Evolutionary conservation across 2,888 invertebrate genomes (phyloP).

Genomic region (Vannuccia rotundouncinata): DNA sequence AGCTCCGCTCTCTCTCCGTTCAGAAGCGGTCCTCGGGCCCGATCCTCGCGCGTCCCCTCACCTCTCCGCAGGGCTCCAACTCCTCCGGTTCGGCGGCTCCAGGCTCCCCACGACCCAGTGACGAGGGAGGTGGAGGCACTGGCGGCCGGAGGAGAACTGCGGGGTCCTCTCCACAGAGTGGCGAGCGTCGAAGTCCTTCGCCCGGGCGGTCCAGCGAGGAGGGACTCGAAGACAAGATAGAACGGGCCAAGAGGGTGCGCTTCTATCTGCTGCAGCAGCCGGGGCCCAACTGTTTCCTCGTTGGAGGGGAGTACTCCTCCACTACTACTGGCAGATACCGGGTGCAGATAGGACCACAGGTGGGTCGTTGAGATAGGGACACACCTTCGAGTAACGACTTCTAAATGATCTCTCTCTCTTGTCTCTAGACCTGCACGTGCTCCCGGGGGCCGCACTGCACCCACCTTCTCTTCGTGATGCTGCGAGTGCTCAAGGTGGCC

Average conservation of each 20-base stretch:
- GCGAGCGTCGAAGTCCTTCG: not conserved
- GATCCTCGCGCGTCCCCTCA: not conserved
- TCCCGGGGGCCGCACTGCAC: conserved; percentile 57
- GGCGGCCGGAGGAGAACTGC: not conserved
- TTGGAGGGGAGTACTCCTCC: conserved; percentile 51
- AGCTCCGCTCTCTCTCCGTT: not conserved
- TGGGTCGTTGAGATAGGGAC: conserved; percentile 43
- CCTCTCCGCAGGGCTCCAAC: not conserved
- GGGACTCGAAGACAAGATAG: conserved; percentile 1
- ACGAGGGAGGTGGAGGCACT: too few species aligned
- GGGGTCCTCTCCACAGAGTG: not conserved
- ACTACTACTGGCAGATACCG: conserved; percentile 57
- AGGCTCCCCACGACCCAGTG: not conserved
- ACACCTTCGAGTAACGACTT: conserved; percentile 40
- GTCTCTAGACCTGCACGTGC: conserved; percentile 58
- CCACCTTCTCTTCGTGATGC: conserved; percentile 59
- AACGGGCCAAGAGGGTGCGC: conserved; percentile 51
- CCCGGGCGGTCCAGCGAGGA: not conserved
- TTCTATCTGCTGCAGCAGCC: conserved; percentile 58
- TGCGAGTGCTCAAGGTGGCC: conserved; percentile 57
- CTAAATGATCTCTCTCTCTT: conserved; percentile 32
- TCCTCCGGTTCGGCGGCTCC: not conserved
- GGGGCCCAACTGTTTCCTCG: conserved; percentile 58
- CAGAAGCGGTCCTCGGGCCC: conserved; percentile 13
- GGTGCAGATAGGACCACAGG: conserved; percentile 56